These are phyloP conservation scores for Zaprionus kolodkinae DNA, from an alignment of 1,140 invertebrate species.

Conservation along the genomic window DNA sequence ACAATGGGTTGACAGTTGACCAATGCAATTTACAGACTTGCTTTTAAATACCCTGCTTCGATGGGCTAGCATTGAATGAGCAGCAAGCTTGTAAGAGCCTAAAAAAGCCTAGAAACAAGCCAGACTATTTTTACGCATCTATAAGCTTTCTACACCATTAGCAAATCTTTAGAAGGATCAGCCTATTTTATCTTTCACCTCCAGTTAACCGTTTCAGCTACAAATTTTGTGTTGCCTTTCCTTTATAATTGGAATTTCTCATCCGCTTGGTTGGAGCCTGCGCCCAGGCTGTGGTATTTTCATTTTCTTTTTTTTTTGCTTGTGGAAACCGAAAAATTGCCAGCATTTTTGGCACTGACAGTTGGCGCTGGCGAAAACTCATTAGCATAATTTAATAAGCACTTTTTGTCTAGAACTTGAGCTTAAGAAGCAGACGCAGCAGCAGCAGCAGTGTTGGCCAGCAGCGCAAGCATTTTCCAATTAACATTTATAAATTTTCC, in stretches of 20 bases:
- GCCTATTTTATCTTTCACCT: neutral
- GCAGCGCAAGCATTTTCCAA: conserved; percentile 71
- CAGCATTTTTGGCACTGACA: conserved; percentile 48
- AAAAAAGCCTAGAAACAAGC: no score
- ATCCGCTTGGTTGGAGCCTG: conserved; percentile 28
- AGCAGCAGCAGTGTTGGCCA: conserved; percentile 1
- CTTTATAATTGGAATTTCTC: conserved; percentile 73
- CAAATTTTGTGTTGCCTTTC: conserved; percentile 34
- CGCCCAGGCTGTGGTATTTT: conserved; percentile 12
- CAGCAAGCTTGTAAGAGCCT: neutral
- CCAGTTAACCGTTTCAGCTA: conserved; percentile 6
- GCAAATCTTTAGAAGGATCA: neutral
- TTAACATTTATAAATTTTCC: conserved; percentile 82
- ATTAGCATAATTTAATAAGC: conserved; percentile 83
- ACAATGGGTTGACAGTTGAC: conserved; percentile 18
- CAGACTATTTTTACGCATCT: no score
- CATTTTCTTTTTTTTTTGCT: neutral
- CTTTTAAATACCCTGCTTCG: conserved; percentile 8
- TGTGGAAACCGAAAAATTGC: conserved; percentile 16
- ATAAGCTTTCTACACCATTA: neutral
- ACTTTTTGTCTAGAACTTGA: conserved; percentile 60
- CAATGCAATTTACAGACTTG: conserved; percentile 19
- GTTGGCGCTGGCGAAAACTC: conserved; percentile 58
- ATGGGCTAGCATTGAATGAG: no score
- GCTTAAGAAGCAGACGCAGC: neutral